A percentile compares a stretch with the other conserved stretches of the same genome.
Conservation (phyloP, 1,140 invertebrate genomes). For the Thaumatotibia leucotreta region DNA sequence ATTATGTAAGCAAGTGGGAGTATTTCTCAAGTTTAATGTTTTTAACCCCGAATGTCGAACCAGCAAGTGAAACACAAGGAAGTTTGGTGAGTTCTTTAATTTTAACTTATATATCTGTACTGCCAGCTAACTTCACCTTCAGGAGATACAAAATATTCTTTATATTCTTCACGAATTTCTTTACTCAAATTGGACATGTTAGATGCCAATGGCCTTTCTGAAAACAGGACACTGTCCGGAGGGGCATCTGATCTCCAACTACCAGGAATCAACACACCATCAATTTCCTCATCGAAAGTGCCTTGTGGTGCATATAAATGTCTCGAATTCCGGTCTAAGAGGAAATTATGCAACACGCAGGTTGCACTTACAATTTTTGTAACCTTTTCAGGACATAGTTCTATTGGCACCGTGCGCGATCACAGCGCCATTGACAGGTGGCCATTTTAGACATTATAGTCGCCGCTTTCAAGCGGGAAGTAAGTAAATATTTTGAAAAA, state of each 20-base stretch:
- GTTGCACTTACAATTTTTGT: background rate
- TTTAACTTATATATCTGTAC: constrained; percentile 2
- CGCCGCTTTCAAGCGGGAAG: no score
- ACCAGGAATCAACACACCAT: background rate
- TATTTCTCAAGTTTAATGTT: constrained; percentile 16
- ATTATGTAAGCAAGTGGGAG: constrained; percentile 16
- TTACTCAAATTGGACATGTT: constrained; percentile 1
- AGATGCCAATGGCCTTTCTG: constrained; percentile 1
- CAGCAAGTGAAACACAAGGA: constrained; percentile 5
- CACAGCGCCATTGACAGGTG: no score
- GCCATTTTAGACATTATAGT: no score
- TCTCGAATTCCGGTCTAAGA: background rate
- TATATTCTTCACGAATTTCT: background rate
- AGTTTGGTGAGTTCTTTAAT: constrained; percentile 5
- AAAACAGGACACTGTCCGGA: background rate
- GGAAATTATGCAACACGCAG: background rate
- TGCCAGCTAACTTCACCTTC: background rate
- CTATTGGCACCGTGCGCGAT: no score
- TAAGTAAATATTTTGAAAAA: no score
- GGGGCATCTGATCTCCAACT: background rate
- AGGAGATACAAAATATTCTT: background rate
- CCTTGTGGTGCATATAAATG: background rate
- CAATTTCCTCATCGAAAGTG: constrained; percentile 6
- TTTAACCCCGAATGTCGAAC: constrained; percentile 4
- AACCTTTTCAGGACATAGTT: constrained; percentile 4